Evolutionary conservation across 2,797 vertebrate genomes (phyloP), one percentile per base, ranked within the genome.

Genomic region (Astyanax mexicanus): DNA sequence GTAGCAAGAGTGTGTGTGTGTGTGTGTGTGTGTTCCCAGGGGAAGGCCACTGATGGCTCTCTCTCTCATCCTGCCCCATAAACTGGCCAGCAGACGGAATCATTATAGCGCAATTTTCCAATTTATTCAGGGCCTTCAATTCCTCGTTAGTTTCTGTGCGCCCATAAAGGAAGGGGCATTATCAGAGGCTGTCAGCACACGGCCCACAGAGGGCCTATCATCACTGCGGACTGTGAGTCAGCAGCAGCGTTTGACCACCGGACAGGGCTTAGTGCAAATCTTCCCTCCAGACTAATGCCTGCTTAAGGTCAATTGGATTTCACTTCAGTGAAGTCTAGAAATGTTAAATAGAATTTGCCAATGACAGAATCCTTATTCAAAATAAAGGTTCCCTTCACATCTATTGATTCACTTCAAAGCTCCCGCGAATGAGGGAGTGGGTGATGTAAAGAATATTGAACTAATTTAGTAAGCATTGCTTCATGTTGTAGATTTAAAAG

Each of bases 81-180:
- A 86, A 79, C 69, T 78, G 51, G 29, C 72, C 79, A 38, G 67
- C 69, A 68, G 83, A 81, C 69, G 74, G 84, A 81, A 79, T 85
- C 86, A 83, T 85, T 84, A 86, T 81, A 78, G 73, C 57, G 60
- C 82, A 85, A 83, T 84, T 84, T 84, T 81, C 82, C 81, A 84
- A 86, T 88, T 82, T 85, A 81, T 81, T 81, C 81, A 55, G 76
- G 42, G 74, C 80, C 80, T 84, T 88, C 74, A 83, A 83, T 80
- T 83, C 77, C 74, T 83, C 75, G 84, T 85, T 85, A 88, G 82
- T 57, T 84, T 72, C 74, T 54, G 62, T 37, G 73, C 68, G 55
- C 60, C 69, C 42, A 77, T 75, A 76, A 78, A 74, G 82, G 69
- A 79, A 74, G 68, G 44, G 42, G n/a, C 62, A 83, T 84, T 82